Evolutionary conservation across 1,140 invertebrate genomes (phyloP), one percentile per base, ranked within the genome.

Genomic region (Aricia agestis): DNA sequence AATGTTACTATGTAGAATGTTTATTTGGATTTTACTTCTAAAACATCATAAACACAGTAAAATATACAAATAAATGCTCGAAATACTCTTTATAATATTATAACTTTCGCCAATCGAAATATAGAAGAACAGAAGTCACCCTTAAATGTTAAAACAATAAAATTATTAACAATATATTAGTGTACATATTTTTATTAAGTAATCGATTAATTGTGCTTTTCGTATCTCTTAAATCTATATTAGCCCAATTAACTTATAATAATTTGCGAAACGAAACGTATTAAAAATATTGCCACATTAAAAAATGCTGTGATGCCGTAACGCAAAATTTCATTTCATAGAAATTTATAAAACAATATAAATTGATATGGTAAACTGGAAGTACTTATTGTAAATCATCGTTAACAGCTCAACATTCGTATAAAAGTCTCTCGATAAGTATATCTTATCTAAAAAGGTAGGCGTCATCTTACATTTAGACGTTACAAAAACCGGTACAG

Each of bases 151-250:
- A 87, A 90, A 80, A 83, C 71, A 86, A 87, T 91, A 89, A 90
- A 81, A 91, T 89, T 89, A 91, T 84, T 89, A 91, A 91, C 86
- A 89, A 89, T 89, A 89, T 88, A 89, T 89, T 89, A 89, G 83
- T 86, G 79, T 87, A 80, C 72, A 80, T 78, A 82, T 77, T 72
- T 78, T 82, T 79, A 80, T 81, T 89, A 88, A 87, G 85, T 86
- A 82, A 90, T 82, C 11, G 78, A 86, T 81, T 81, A 85, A 85
- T 87, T 91, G 87, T 90, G 88, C 87, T 89, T 88, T 87, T 82
- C 72, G 74, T 81, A 82, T 78, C 78, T 85, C 89, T 88, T 88
- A 77, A 82, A 82, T 84, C 83, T 87, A 89, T 85, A 89, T 90
- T 90, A 89, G 86, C 85, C 82, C 86, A 89, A 89, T 63, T 19